Percentiles rank a stretch among this genome's conserved stretches.
These are phyloP conservation scores for Peromyscus aztecus DNA, from an alignment of 2,797 vertebrate species.

Conservation along the genomic window DNA sequence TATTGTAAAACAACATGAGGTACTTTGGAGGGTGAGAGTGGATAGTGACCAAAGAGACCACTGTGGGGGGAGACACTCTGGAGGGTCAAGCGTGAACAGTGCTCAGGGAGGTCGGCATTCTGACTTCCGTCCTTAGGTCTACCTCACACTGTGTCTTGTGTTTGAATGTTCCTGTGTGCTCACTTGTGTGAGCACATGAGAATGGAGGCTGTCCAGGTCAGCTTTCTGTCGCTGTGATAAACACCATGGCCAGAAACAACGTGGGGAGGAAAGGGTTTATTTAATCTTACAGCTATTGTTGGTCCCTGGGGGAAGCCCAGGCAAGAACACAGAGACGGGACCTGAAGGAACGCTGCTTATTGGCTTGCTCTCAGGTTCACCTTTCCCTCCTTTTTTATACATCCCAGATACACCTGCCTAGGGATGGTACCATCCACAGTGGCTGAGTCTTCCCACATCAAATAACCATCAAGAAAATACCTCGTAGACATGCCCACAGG, in stretches of 20 bases:
- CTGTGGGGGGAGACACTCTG: neutral
- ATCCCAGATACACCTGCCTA: neutral
- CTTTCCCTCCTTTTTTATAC: neutral
- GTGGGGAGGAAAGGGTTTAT: no score
- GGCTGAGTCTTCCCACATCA: neutral
- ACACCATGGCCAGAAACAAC: neutral
- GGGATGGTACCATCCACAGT: neutral
- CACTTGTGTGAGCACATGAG: neutral
- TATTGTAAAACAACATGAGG: no score
- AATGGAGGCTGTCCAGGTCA: neutral
- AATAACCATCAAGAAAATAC: neutral
- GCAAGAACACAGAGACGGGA: neutral
- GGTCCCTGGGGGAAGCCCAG: neutral
- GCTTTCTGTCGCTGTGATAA: neutral
- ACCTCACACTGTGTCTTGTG: neutral
- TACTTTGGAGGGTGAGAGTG: neutral
- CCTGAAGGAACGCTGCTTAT: neutral
- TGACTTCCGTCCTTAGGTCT: neutral
- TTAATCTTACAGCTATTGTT: neutral
- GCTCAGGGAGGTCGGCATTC: no score
- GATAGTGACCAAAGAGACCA: neutral
- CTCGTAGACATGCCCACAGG: neutral
- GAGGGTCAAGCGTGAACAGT: neutral
- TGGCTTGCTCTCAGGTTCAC: neutral
- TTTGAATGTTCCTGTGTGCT: no score